Percentiles rank a stretch among this genome's conserved stretches.
phyloP scores from a whole-genome alignment of 37 sponge, comb jelly and placozoan genomes.

The Tethya wilhelma region DNA sequence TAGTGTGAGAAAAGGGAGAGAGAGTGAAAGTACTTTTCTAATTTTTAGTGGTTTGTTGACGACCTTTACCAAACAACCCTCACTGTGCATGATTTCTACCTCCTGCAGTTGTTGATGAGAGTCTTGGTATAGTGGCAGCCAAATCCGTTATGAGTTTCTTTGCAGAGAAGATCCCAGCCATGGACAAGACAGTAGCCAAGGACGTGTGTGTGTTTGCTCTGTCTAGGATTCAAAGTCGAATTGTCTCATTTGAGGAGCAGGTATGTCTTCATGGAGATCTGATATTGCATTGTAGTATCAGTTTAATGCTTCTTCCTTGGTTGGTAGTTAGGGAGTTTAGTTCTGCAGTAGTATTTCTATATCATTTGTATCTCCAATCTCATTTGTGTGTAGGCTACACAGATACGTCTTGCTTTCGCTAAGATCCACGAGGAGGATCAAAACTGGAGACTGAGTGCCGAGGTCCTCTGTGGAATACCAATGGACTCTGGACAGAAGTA shows the following conservation, averaged over 20 bases:
- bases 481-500: slow-evolving; percentile 90
- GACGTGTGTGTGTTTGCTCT: slow-evolving; percentile 60
- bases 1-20: neutral
- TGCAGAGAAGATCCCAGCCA: slow-evolving; percentile 30
- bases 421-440: slow-evolving; percentile 79
- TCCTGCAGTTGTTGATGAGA: slow-evolving; percentile 45
- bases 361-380: neutral
- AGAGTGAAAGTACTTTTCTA: neutral
- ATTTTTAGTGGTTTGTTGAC: too few species aligned
- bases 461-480: slow-evolving; percentile 76
- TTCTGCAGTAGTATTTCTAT: neutral
- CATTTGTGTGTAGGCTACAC: slow-evolving; percentile 46
- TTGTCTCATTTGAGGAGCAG: slow-evolving; percentile 86
- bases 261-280: slow-evolving; percentile 18
- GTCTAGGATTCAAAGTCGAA: slow-evolving; percentile 48
- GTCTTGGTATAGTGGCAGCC: slow-evolving; percentile 58
- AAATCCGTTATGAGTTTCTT: slow-evolving; percentile 54
- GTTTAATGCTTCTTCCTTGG: neutral
- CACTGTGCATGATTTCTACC: too few species aligned
- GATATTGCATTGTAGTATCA: neutral
- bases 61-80: too few species aligned
- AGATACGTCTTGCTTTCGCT: slow-evolving; percentile 66
- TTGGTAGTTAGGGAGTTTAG: neutral
- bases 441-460: slow-evolving; percentile 79
- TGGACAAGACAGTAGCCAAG: slow-evolving; percentile 57